Percentiles rank a stretch among this genome's conserved stretches.
phyloP scores from a whole-genome alignment of 2,113 vertebrate genomes.

The Scytalopus superciliaris region DNA sequence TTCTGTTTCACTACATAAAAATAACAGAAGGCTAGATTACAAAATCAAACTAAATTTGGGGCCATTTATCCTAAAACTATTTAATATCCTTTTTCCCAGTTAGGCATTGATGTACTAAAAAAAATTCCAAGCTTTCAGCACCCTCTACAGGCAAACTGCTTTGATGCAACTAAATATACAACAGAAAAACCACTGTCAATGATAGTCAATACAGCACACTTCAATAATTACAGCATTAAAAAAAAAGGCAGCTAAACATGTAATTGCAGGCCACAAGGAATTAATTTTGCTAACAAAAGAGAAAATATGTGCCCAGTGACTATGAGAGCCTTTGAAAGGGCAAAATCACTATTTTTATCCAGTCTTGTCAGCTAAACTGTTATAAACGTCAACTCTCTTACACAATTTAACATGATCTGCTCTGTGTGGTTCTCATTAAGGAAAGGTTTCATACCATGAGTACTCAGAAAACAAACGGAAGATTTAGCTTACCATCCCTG shows the following conservation, averaged over 20 bases:
- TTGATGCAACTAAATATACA: constrained; percentile 12
- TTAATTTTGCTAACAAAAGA: neutral
- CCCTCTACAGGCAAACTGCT: constrained; percentile 79
- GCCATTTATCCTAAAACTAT: neutral
- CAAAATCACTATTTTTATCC: neutral
- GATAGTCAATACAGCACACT: neutral
- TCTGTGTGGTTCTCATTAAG: neutral
- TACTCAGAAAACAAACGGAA: neutral
- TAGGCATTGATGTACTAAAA: neutral
- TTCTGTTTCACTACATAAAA: neutral
- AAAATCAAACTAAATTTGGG: neutral
- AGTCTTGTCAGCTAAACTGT: neutral
- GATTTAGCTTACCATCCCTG: constrained; percentile 85
- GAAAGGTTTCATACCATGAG: neutral
- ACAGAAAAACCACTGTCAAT: neutral
- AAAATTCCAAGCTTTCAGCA: constrained; percentile 74
- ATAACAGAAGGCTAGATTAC: neutral
- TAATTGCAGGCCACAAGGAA: neutral
- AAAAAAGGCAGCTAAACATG: neutral
- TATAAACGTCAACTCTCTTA: neutral
- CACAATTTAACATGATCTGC: neutral
- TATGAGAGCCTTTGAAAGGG: neutral
- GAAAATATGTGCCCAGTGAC: neutral
- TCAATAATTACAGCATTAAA: neutral
- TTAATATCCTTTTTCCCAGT: neutral